Evolutionary conservation across 1,140 invertebrate species (phyloP).

Genomic region (Acromyrmex echinatior): DNA sequence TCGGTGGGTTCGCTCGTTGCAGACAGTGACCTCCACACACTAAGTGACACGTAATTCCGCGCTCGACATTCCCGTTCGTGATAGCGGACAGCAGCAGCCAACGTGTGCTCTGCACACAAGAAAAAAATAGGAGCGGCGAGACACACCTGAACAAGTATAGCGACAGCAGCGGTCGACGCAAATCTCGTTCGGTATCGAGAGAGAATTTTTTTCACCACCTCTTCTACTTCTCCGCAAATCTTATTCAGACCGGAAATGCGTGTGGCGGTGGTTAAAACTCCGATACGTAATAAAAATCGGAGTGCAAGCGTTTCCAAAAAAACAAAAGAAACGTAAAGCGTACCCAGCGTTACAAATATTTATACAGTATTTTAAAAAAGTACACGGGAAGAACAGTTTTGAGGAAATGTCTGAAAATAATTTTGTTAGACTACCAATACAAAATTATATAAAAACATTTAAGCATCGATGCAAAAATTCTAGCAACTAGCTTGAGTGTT

Average conservation of each 20-base stretch:
- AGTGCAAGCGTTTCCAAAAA: background rate
- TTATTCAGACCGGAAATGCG: background rate
- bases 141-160: slow-evolving; percentile 66
- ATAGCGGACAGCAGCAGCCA: background rate
- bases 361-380: too few species aligned
- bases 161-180: background rate
- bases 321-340: background rate
- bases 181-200: background rate
- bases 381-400: too few species aligned
- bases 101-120: slow-evolving; percentile 12
- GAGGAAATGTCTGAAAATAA: too few species aligned
- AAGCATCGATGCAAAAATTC: too few species aligned
- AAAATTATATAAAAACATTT: too few species aligned
- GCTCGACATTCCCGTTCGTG: slow-evolving; percentile 35
- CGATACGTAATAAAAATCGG: background rate
- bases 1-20: background rate
- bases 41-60: slow-evolving; percentile 55
- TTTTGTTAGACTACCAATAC: too few species aligned
- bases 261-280: background rate
- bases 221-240: background rate
- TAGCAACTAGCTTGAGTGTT: too few species aligned
- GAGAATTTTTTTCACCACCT: background rate
- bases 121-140: slow-evolving; percentile 21
- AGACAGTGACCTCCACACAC: slow-evolving; percentile 62
- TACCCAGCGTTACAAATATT: too few species aligned